These are phyloP conservation scores for Notarius quadriscutis DNA, from an alignment of 2,113 vertebrate genomes.

Conservation along the genomic window DNA sequence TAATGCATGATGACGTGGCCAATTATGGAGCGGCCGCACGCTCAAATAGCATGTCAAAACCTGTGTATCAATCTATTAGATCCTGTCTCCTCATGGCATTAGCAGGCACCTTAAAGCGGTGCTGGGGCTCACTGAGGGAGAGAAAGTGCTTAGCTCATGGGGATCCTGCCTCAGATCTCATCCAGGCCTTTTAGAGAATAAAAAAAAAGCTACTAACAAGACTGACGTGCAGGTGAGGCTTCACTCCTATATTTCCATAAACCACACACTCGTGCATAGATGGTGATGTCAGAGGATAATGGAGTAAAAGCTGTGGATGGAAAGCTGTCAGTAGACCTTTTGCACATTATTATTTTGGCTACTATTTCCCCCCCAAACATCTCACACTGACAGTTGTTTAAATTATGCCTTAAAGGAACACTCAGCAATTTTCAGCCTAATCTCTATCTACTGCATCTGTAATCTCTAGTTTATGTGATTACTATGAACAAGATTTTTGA, in stretches of 20 bases:
- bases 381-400: neutral
- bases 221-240: conserved; percentile 48
- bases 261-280: conserved; percentile 36
- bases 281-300: conserved; percentile 35
- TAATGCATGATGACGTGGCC: conserved; percentile 89
- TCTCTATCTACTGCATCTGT: neutral
- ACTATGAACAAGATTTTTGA: neutral
- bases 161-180: conserved; percentile 70
- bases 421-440: neutral
- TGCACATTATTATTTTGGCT: neutral
- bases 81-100: conserved; percentile 78
- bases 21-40: conserved; percentile 84
- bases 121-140: conserved; percentile 55
- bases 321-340: conserved; percentile 11
- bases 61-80: conserved; percentile 89
- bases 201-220: conserved; percentile 58
- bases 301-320: conserved; percentile 16
- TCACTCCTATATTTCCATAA: conserved; percentile 32
- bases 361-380: neutral
- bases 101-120: conserved; percentile 78
- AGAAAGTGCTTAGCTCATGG: conserved; percentile 77
- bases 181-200: conserved; percentile 60
- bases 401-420: neutral
- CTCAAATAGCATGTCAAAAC: conserved; percentile 93
- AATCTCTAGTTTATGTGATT: neutral